These are phyloP conservation scores for Macrosoma leucophasiata DNA, from an alignment of 2,888 invertebrate species.

Conservation along the genomic window DNA sequence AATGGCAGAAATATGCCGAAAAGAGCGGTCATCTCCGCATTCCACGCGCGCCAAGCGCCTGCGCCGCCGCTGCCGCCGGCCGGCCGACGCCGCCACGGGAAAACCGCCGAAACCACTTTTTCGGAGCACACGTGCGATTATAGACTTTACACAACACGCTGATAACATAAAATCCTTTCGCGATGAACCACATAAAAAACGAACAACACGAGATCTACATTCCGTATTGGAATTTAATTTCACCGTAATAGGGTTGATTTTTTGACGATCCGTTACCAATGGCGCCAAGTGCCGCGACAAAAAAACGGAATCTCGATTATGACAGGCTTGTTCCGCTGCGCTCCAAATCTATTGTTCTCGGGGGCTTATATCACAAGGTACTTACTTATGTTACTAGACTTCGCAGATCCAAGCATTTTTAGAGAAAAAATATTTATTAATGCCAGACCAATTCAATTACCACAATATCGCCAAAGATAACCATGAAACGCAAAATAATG, in stretches of 20 bases:
- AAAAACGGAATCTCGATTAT: slow-evolving; percentile 25
- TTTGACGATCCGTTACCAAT: slow-evolving; percentile 14
- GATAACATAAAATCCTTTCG: slow-evolving; percentile 17
- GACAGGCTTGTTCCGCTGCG: no score
- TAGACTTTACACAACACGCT: no score
- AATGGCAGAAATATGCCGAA: slow-evolving; percentile 44
- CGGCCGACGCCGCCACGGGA: slow-evolving; percentile 35
- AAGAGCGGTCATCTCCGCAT: slow-evolving; percentile 67
- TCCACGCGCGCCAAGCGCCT: slow-evolving; percentile 44
- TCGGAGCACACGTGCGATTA: no score
- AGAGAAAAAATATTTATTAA: no score
- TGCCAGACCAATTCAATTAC: no score
- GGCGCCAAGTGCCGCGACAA: slow-evolving; percentile 40
- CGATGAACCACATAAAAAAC: slow-evolving; percentile 8
- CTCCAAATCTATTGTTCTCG: no score
- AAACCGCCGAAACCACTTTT: slow-evolving; percentile 53
- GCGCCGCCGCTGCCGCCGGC: slow-evolving; percentile 35
- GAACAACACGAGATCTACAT: slow-evolving; percentile 19
- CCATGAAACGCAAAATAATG: no score
- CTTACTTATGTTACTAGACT: no score
- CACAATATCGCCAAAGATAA: no score
- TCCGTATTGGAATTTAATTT: no score
- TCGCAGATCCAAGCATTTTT: no score
- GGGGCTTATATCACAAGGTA: no score
- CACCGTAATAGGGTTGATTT: slow-evolving; percentile 18